These are phyloP conservation scores for Chloroceryle inda DNA, from an alignment of 2,797 vertebrate genomes.

Conservation along the genomic window DNA sequence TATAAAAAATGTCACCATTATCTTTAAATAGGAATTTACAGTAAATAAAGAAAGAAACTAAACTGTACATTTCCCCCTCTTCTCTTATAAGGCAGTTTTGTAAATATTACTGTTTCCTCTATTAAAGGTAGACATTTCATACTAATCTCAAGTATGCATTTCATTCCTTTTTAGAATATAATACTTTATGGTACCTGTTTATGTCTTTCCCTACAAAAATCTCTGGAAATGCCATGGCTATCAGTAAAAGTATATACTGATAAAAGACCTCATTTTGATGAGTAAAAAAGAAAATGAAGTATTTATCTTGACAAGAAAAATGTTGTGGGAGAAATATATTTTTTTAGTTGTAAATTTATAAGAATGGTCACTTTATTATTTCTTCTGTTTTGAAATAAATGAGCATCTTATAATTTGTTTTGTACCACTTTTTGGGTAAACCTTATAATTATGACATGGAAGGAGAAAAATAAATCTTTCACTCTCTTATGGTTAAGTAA, in stretches of 20 bases:
- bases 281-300: not conserved
- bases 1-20: not conserved
- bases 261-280: not conserved
- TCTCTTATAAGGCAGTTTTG: not conserved
- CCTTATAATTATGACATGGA: not conserved
- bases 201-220: not conserved
- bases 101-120: not conserved
- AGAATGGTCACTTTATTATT: not conserved
- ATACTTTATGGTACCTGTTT: not conserved
- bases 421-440: not conserved
- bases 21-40: not conserved
- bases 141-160: not conserved
- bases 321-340: not conserved
- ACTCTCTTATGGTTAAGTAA: not conserved
- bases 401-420: not conserved
- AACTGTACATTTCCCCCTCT: accelerated
- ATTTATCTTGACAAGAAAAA: not conserved
- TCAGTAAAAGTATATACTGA: not conserved
- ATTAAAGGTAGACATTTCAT: not conserved
- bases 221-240: not conserved
- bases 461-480: not conserved
- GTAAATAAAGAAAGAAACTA: not conserved
- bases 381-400: not conserved
- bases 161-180: not conserved
- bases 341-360: not conserved